Base-by-base conservation (phyloP, 2,113 vertebrate species). In the Tychaedon coryphoeus region DNA sequence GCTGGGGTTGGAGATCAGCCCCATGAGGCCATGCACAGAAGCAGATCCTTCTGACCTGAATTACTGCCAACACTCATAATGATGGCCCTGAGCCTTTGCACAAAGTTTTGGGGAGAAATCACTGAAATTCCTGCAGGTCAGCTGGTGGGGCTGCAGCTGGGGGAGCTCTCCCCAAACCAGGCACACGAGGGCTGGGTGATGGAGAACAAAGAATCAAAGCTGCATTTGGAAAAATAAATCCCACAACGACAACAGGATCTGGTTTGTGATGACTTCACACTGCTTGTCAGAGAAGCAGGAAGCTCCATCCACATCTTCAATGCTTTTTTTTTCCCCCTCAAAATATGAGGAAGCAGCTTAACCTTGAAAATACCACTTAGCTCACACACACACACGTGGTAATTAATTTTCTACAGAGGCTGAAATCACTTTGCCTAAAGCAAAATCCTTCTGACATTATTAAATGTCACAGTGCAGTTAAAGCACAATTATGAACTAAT, bases 401-500 rank as follows among this genome's bases (percentile, higher is more conserved):
- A 97, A 96, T 97, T 97, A 97, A 97, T 98, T 97, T 98, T 96
- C 81, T 97, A 88, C 92, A 95, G 92, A 93, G 90, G 92, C 88
- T 96, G 96, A 96, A 97, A 97, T 97, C 90, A 97, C 70, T 96
- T 97, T 96, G 95, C 96, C 97, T 96, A 96, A 97, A 98, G 96
- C 94, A 97, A 98, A 98, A 98, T 98, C 93, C 96, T 97, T 98
- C 94, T 98, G 95, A 98, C 97, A 97, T 98, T 98, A 98, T 96
- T 97, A 98, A 98, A 98, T 98, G 97, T 97, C 96, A 97, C 95
- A 97, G 90, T 95, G 88, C 97, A 93, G 96, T 98, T 98, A 98
- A 98, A 97, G 95, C 96, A 98, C 92, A 98, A 97, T 98, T 98
- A 98, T 95, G 97, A 97, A 97, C 96, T 97, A 98, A 98, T 98